Evolutionary conservation across 1,140 invertebrate species (phyloP), one percentile per base, ranked within the genome.

Genomic region (Panulirus ornatus): DNA sequence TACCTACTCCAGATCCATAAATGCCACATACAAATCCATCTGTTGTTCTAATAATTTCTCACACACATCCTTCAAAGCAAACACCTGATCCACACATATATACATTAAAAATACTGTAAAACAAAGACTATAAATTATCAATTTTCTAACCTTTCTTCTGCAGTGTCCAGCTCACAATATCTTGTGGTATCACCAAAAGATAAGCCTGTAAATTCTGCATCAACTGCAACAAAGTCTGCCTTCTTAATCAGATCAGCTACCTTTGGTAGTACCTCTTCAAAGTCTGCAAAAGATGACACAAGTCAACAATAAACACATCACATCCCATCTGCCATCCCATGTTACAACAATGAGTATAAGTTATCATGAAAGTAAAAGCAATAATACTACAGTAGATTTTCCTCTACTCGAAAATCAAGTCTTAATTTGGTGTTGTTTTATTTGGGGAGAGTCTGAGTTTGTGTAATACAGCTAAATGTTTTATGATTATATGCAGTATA

Each of bases 201-300:
- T 76, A 91, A 51, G 2, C 90, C 90, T 16, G 90, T 86, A 58
- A 91, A 91, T 44, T 91, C 90, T 0, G 58, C 84, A 54, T 91
- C 90, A 58, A 91, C 51, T 1, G 90, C 83, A 19, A 91, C 54
- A 91, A 91, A 91, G 40, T 91, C 90, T 54, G 83, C 76, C 2
- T 30, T 79, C 30, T 58, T 47, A 40, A 91, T 86, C 38, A 58
- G 84, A 40, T 82, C 30, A n/a, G 81, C 30, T 19, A 91, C 78
- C 34, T 47, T 54, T 40, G 90, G 90, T 5, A 86, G 76, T 9
- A 66, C 58, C 14, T 44, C 84, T 58, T 81, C 47, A 63, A 91
- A 91, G 73, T 91, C 90, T 91, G 63, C 2, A 47, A 84, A 84
- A 66, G 36, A 71, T 40, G 34, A 51, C 27, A 40, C 38, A 83